Base-by-base conservation (phyloP, 1,140 invertebrate species). In the Cyclina sinensis region DNA sequence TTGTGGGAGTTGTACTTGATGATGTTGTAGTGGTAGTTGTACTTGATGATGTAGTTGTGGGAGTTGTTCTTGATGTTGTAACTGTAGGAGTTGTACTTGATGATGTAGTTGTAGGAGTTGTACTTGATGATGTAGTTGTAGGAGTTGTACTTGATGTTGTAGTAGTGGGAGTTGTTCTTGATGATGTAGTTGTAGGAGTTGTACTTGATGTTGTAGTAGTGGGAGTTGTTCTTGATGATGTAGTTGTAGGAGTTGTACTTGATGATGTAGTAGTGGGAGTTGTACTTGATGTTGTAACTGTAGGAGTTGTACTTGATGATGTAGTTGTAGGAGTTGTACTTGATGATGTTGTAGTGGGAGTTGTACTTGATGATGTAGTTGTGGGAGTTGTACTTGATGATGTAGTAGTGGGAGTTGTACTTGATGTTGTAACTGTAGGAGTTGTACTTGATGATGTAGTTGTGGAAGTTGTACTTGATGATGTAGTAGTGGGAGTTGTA, bases 401-500 rank as follows among this genome's bases (percentile, higher is more conserved):
- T 74, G 62, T 48, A 14, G 65, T 2, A 32, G 27, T 73, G 21
- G 65, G 12, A 32, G 27, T 73, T 39, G 82, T 46, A 30, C n/a
- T 82, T 24, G 80, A 16, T n/a, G 57, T 24, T 82, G 80, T 21
- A 43, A 35, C 32, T n/a, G 51, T 24, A 24, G 80, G n/a, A 1
- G 80, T 46, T 24, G 80, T 59, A 30, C 16, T n/a, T 21, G 80
- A 27, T 24, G 51, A 43, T 43, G 74, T 24, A 51, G 74, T 68
- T 46, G 80, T 11, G 14, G 80, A 27, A 30, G 57, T 27, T 27
- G 80, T 78, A 21, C 21, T 78, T 54, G 74, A 39, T 32, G 54
- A 65, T 82, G 80, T 65, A 24, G 79, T 27, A 7, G 48, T 32
- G 21, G 80, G 32, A 30, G 80, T 46, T 51, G 81, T 48, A 39